Percentiles rank a stretch among this genome's conserved stretches.
Evolutionary conservation across 2,888 invertebrate species (phyloP).

Genomic region (Reticulitermes lucifugus): DNA sequence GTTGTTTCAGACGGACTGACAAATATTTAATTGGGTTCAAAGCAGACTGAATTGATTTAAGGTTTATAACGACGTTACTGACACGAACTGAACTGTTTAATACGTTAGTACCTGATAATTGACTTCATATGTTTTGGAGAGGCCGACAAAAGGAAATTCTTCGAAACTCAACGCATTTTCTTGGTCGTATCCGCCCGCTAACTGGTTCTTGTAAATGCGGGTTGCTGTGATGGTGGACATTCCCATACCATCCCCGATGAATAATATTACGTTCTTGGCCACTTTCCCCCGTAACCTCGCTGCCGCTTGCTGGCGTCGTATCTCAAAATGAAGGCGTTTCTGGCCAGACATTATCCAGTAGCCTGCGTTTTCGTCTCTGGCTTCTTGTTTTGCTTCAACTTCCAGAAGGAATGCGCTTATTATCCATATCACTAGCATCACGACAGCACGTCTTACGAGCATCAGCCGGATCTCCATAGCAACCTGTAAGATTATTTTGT

Average conservation of each 20-base stretch:
- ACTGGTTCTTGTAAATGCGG: constrained; percentile 71
- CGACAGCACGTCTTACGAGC: too few species aligned
- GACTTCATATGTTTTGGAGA: constrained; percentile 78
- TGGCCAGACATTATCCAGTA: constrained; percentile 46
- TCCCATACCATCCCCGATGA: constrained; percentile 79
- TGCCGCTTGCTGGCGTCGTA: not conserved
- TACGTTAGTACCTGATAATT: constrained; percentile 67
- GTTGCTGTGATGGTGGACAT: constrained; percentile 73
- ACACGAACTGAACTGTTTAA: not conserved
- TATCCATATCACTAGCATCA: too few species aligned
- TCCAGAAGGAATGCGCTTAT: not conserved
- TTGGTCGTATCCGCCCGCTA: constrained; percentile 67
- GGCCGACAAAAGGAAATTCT: constrained; percentile 70
- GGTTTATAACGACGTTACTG: not conserved
- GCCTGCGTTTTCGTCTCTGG: not conserved
- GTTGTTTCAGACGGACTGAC: too few species aligned
- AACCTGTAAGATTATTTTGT: too few species aligned
- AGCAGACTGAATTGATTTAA: not conserved
- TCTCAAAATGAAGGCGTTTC: constrained; percentile 56
- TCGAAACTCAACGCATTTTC: constrained; percentile 72
- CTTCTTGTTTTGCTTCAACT: not conserved
- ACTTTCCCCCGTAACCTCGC: not conserved
- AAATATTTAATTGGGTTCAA: not conserved
- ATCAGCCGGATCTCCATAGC: too few species aligned
- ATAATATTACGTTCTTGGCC: constrained; percentile 74